Evolutionary conservation across 2,888 invertebrate genomes (phyloP), one percentile per base, ranked within the genome.

Genomic region (Cataglyphis albicans): DNA sequence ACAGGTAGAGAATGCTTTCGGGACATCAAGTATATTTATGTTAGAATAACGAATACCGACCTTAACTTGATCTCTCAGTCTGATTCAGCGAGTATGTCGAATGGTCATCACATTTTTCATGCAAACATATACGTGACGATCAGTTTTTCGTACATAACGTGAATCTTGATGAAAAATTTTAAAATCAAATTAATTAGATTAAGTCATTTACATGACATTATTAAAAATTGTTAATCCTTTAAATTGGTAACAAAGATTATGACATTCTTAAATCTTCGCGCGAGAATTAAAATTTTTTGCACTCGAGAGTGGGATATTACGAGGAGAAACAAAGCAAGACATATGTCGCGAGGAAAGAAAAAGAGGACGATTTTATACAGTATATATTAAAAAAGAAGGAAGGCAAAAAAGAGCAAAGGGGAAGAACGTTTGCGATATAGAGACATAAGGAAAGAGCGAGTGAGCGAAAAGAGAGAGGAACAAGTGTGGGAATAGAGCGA

Each of bases 101-200:
- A 84, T 80, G 65, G 68, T 55, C 68, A 72, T 88, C 88, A 89
- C 83, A 86, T 89, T 89, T 89, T 89, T 83, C n/a, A 32, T 80
- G 67, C 67, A 35, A 63, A 61, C 35, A 72, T 35, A 25, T 84
- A 85, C 84, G 85, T 86, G 88, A 68, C 78, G 41, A 57, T 81
- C 81, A 64, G 82, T 74, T 81, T 81, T 84, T 78, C 82, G 81
- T 35, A 35, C 25, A 21, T 18, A 55, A 72, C 59, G 44, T n/a
- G 18, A 44, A 80, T 70, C 57, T 52, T 18, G 21, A 41, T 32
- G 10, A 21, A 0, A 35, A 55, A 18, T 59, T 59, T 80, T 80
- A 0, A 35, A 59, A 72, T 59, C n/a, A 78, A 68, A 68, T 70
- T 44, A 59, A 7, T 59, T n/a, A 78, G 44, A 68, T 59, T 35